Percentiles rank a stretch among this genome's conserved stretches.
These are phyloP conservation scores for Helarctos malayanus DNA, from an alignment of 2,797 vertebrate species.

Conservation along the genomic window DNA sequence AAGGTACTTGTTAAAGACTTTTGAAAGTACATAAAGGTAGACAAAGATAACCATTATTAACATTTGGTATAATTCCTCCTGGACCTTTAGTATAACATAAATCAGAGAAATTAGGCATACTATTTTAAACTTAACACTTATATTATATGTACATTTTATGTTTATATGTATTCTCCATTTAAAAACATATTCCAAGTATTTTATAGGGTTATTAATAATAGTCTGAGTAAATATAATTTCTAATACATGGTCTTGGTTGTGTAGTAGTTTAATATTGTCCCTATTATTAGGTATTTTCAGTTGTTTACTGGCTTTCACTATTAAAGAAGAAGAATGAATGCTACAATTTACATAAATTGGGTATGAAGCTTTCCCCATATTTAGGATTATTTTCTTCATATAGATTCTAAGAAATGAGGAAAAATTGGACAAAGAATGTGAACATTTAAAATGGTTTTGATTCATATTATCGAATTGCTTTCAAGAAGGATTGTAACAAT, in stretches of 20 bases:
- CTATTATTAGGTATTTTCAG: background rate
- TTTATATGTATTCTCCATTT: background rate
- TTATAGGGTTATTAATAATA: background rate
- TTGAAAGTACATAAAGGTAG: background rate
- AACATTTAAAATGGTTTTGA: background rate
- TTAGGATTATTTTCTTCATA: conserved; percentile 18
- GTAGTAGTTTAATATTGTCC: background rate
- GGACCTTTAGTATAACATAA: background rate
- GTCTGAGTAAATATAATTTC: background rate
- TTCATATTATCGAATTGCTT: background rate
- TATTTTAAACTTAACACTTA: conserved; percentile 46
- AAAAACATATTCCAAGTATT: conserved; percentile 1
- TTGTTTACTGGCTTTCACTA: background rate
- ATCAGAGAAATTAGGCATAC: background rate
- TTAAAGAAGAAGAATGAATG: conserved; percentile 10
- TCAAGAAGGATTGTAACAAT: background rate
- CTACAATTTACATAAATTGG: conserved; percentile 17
- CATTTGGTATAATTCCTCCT: background rate
- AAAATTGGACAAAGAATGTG: background rate
- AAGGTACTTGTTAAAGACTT: background rate
- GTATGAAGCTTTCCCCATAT: background rate
- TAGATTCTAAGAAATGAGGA: background rate
- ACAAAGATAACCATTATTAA: background rate
- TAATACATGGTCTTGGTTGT: background rate
- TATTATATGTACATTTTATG: background rate